Evolutionary conservation across 2,888 invertebrate species (phyloP), one percentile per base, ranked within the genome.

Genomic region (Ormyrus thymus): DNA sequence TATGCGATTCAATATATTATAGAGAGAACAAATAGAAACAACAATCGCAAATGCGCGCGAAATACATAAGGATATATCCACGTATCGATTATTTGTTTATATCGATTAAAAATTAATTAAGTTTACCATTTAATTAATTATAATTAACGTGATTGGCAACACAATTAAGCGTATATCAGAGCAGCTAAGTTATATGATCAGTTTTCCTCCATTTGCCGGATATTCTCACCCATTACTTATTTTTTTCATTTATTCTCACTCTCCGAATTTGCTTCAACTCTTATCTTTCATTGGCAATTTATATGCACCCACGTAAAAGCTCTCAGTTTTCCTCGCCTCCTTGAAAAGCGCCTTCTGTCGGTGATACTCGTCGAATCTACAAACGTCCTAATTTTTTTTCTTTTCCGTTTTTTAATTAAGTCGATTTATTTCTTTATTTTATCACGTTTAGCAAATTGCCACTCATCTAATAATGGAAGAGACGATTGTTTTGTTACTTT

Each of bases 161-260:
- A 87, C 86, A 87, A 87, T 87, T 87, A 88, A 88, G 87, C 88
- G 87, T 87, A 88, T 86, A 84, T 86, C 83, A 84, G 86, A 86
- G 85, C 86, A 85, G 83, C 85, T 86, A 87, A 85, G 84, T 86
- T 85, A 83, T 80, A 82, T 81, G 69, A 70, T 79, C 80, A 81
- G 79, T 83, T 79, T 77, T 61, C 81, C 77, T 81, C 79, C 77
- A 48, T 29, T 68, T 43, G 58, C n/a, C 46, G 48, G 71, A 72
- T 76, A 43, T 59, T 71, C 9, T 55, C 13, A 58, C 50, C 45
- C 68, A 61, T 53, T 59, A 6, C 15, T 10, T 5, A 71, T 73
- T 65, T 15, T 51, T 61, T 11, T 50, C 46, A 53, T 7, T 13
- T 29, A 68, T 43, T 64, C 29, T 56, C 74, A 6, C 10, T 59